Evolutionary conservation across 2,797 vertebrate genomes (phyloP).

Genomic region (Hephaestus fuliginosus): DNA sequence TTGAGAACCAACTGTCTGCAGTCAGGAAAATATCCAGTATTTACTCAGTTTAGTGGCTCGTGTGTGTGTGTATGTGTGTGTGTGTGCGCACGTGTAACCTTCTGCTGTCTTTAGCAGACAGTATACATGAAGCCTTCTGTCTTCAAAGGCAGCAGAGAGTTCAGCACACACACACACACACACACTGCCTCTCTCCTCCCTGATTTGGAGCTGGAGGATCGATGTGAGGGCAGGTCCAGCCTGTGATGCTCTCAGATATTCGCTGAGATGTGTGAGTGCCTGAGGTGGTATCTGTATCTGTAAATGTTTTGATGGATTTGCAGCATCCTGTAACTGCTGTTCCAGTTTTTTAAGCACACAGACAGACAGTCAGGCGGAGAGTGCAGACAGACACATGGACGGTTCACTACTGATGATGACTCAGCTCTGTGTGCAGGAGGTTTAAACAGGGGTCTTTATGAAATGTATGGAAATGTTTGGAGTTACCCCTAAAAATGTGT

Average conservation of each 20-base stretch:
- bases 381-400: slow-evolving; percentile 29
- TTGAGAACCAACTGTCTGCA: slow-evolving; percentile 53
- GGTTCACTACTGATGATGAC: slow-evolving; percentile 9
- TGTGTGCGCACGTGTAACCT: slow-evolving; percentile 20
- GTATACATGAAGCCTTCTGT: slow-evolving; percentile 53
- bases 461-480: not conserved
- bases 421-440: slow-evolving; percentile 24
- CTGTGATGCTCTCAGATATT: slow-evolving; percentile 71
- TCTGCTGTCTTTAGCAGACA: slow-evolving; percentile 39
- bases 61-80: slow-evolving; percentile 15
- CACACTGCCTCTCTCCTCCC: slow-evolving; percentile 25
- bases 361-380: slow-evolving; percentile 19
- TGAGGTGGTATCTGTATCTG: slow-evolving; percentile 70
- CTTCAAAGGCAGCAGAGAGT: slow-evolving; percentile 56
- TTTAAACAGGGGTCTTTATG: slow-evolving; percentile 2
- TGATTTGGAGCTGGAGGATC: slow-evolving; percentile 59
- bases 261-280: slow-evolving; percentile 67
- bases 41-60: slow-evolving; percentile 44
- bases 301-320: slow-evolving; percentile 77
- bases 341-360: slow-evolving; percentile 49
- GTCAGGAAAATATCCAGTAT: slow-evolving; percentile 57
- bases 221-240: slow-evolving; percentile 63
- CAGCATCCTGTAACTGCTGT: slow-evolving; percentile 60
- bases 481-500: not conserved
- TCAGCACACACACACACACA: slow-evolving; percentile 10